phyloP scores from a whole-genome alignment of 1,140 invertebrate species.

The Gryllus bimaculatus region DNA sequence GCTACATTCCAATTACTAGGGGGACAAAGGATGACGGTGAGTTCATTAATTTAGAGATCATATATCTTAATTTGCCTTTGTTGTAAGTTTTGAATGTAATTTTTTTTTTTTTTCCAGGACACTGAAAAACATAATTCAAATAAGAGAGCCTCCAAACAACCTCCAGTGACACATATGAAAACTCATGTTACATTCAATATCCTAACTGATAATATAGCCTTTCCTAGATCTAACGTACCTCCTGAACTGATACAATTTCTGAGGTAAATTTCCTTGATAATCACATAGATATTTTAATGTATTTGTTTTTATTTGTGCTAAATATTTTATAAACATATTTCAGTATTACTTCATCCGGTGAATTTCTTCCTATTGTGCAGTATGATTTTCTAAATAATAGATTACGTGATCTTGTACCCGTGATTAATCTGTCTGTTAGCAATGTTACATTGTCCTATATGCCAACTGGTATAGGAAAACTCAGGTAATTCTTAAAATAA shows the following conservation, averaged over 20 bases:
- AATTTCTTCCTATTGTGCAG: slow-evolving; percentile 74
- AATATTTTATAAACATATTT: slow-evolving; percentile 28
- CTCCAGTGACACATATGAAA: slow-evolving; percentile 49
- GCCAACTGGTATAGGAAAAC: slow-evolving; percentile 57
- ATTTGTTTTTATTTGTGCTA: neutral
- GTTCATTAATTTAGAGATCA: neutral
- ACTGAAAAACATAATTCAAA: too few species aligned
- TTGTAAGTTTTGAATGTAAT: neutral
- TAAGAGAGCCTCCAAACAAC: too few species aligned
- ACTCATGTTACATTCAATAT: slow-evolving; percentile 50
- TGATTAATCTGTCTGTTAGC: slow-evolving; percentile 45
- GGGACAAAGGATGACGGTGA: slow-evolving; percentile 25
- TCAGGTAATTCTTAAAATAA: slow-evolving; percentile 35
- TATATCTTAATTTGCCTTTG: neutral
- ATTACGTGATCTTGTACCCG: slow-evolving; percentile 57
- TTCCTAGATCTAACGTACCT: slow-evolving; percentile 50
- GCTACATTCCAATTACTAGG: slow-evolving; percentile 64
- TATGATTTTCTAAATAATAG: slow-evolving; percentile 74
- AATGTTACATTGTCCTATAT: slow-evolving; percentile 51
- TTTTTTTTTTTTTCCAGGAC: neutral
- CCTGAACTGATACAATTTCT: slow-evolving; percentile 45
- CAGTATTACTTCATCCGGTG: slow-evolving; percentile 49
- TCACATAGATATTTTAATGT: neutral
- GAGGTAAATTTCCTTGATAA: slow-evolving; percentile 34
- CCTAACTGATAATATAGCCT: slow-evolving; percentile 50